Percentiles rank a stretch among this genome's conserved stretches.
These are phyloP conservation scores for Chrysolina oricalcia DNA, from an alignment of 2,888 invertebrate genomes.

Conservation along the genomic window DNA sequence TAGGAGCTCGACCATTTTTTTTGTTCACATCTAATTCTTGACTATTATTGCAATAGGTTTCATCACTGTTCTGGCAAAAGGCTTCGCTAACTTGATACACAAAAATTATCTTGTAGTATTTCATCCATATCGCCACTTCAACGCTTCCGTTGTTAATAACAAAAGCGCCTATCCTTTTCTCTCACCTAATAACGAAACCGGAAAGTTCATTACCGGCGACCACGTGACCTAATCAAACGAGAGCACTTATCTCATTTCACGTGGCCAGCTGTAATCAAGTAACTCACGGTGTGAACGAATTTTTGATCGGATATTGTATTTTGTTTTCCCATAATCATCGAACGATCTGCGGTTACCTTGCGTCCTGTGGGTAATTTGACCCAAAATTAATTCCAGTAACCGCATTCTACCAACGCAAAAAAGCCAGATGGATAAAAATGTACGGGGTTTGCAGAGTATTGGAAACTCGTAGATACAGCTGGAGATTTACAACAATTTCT, in stretches of 20 bases:
- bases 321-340: conserved; percentile 28
- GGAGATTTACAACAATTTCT: too few species aligned
- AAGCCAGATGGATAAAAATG: not conserved
- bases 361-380: conserved; percentile 18
- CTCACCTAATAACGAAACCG: not conserved
- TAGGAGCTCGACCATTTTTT: too few species aligned
- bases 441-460: not conserved
- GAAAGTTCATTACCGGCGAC: conserved; percentile 7
- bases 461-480: too few species aligned
- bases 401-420: conserved; percentile 17
- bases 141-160: not conserved
- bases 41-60: too few species aligned
- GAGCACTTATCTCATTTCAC: conserved; percentile 12
- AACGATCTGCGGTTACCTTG: conserved; percentile 25
- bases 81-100: too few species aligned
- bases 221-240: conserved; percentile 4
- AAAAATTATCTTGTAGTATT: too few species aligned
- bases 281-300: conserved; percentile 17
- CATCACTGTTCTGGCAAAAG: too few species aligned
- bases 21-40: too few species aligned
- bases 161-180: not conserved
- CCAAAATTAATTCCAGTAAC: conserved; percentile 33
- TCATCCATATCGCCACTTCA: not conserved
- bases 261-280: conserved; percentile 4
- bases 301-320: conserved; percentile 4